These are phyloP conservation scores for Hydropsyche tenuis DNA, from an alignment of 1,140 invertebrate genomes.

Conservation along the genomic window DNA sequence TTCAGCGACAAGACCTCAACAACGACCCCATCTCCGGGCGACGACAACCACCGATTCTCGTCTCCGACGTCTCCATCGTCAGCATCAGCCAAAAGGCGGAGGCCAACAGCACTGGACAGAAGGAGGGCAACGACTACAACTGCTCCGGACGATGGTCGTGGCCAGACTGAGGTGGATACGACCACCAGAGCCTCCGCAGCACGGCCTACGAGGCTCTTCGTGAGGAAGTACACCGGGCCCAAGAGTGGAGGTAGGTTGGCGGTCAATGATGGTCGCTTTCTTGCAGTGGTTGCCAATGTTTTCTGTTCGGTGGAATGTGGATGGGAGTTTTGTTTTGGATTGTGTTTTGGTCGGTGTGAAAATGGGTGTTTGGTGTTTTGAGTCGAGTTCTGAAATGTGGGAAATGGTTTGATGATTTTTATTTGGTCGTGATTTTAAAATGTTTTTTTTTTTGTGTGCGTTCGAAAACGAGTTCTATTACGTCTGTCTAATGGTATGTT, in stretches of 20 bases:
- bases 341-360: too few relatives aligned
- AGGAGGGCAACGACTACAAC: constrained; percentile 33
- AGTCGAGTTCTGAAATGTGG: too few relatives aligned
- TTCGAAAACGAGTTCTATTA: too few relatives aligned
- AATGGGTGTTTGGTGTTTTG: too few relatives aligned
- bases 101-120: constrained; percentile 33
- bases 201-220: constrained; percentile 43
- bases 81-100: constrained; percentile 12
- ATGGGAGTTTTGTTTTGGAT: too few relatives aligned
- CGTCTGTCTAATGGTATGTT: too few relatives aligned
- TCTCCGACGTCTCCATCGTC: constrained; percentile 24
- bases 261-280: neutral
- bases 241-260: constrained; percentile 37
- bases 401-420: too few relatives aligned
- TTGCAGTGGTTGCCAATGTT: too few relatives aligned
- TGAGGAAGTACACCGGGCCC: constrained; percentile 45
- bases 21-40: constrained; percentile 23
- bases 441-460: too few relatives aligned
- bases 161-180: constrained; percentile 32
- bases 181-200: constrained; percentile 18
- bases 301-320: too few relatives aligned
- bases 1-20: constrained; percentile 22
- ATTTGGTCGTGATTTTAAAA: too few relatives aligned
- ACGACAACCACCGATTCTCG: constrained; percentile 34
- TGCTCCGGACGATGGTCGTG: neutral